Conservation (phyloP, 1,140 invertebrate genomes). For the Drosophila guanche region DNA sequence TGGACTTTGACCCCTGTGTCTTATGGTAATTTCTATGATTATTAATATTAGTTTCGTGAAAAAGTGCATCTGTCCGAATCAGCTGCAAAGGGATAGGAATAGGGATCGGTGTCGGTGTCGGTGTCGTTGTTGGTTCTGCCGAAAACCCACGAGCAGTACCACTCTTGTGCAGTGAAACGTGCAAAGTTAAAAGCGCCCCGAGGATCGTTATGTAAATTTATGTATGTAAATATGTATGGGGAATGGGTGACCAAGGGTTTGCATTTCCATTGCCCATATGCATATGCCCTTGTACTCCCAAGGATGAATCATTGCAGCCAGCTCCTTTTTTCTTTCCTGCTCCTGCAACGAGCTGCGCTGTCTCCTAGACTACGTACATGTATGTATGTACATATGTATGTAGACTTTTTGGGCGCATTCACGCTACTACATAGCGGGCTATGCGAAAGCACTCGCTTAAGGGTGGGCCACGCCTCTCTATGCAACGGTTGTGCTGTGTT, state of each 20-base stretch:
- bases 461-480: conserved; percentile 25
- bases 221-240: not conserved
- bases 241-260: conserved; percentile 5
- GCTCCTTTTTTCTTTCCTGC: too few relatives aligned
- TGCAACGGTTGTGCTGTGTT: too few relatives aligned
- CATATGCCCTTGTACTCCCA: too few relatives aligned
- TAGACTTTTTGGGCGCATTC: conserved; percentile 15
- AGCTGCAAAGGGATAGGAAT: conserved; percentile 20
- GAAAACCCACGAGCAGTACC: too few relatives aligned
- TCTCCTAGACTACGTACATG: not conserved
- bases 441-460: conserved; percentile 12
- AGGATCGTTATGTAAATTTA: conserved; percentile 61
- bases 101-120: not conserved
- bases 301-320: too few relatives aligned
- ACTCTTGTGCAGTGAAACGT: conserved; percentile 60
- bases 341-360: not conserved
- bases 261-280: too few relatives aligned
- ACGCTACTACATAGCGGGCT: conserved; percentile 2
- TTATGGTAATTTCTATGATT: conserved; percentile 76
- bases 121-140: not conserved
- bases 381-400: too few relatives aligned
- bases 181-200: conserved; percentile 69
- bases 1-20: conserved; percentile 42
- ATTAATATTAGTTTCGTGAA: conserved; percentile 61
- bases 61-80: conserved; percentile 70